A percentile compares a stretch with the other conserved stretches of the same genome.
These are phyloP conservation scores for Sarcoramphus papa DNA, from an alignment of 2,797 vertebrate species.

Conservation along the genomic window DNA sequence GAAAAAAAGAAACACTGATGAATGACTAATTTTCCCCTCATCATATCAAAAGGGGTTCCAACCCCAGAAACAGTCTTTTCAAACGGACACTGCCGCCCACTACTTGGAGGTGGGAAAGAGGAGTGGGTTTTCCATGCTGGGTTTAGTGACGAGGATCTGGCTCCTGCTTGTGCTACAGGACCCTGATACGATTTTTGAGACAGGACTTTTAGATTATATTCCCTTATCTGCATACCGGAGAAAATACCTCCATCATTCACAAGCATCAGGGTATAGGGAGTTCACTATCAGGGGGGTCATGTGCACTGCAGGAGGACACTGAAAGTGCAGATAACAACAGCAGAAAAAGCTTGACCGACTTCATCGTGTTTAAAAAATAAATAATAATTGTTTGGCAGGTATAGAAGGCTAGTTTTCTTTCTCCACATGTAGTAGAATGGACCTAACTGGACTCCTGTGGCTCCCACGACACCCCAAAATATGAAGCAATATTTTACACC, in stretches of 20 bases:
- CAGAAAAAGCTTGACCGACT: background rate
- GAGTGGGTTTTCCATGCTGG: background rate
- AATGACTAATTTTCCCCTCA: rapidly evolving
- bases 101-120: background rate
- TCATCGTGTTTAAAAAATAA: rapidly evolving
- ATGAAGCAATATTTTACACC: rapidly evolving
- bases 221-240: background rate
- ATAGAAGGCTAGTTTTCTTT: rapidly evolving
- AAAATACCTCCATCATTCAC: rapidly evolving
- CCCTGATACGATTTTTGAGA: background rate
- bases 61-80: rapidly evolving
- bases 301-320: no score
- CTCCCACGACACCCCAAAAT: rapidly evolving
- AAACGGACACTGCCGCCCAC: no score
- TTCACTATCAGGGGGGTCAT: rapidly evolving
- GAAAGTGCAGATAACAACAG: background rate
- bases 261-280: background rate
- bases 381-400: background rate
- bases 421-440: background rate
- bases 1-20: background rate
- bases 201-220: background rate
- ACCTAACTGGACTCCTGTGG: background rate
- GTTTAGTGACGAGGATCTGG: background rate
- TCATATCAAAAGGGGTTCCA: rapidly evolving
- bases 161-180: background rate